phyloP scores from a whole-genome alignment of 2,888 invertebrate genomes.

The Fragum fragum region DNA sequence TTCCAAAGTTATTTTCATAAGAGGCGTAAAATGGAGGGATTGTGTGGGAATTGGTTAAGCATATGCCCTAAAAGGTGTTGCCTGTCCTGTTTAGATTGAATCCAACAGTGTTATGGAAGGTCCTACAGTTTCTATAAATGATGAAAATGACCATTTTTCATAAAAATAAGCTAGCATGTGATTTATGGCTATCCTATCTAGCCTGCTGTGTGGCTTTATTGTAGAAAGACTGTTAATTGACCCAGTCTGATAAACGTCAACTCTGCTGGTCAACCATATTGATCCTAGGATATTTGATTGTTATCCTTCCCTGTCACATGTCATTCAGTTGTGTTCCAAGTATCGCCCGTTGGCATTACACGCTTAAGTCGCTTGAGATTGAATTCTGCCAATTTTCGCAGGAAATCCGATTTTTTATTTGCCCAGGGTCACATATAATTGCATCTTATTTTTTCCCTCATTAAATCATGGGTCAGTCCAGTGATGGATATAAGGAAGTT shows the following conservation, averaged over 20 bases:
- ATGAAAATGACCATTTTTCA: too few relatives aligned
- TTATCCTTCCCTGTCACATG: slow-evolving; percentile 3
- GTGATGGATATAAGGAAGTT: too few relatives aligned
- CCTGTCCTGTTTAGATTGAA: too few relatives aligned
- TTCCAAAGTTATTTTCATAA: too few relatives aligned
- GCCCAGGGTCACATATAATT: slow-evolving; percentile 4
- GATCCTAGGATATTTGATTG: slow-evolving; percentile 23
- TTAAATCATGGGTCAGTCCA: not conserved
- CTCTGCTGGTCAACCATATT: slow-evolving; percentile 17
- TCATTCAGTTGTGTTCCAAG: slow-evolving; percentile 19
- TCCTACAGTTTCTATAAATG: too few relatives aligned
- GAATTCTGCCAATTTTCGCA: slow-evolving; percentile 23
- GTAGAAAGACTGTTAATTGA: not conserved
- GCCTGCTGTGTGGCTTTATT: too few relatives aligned
- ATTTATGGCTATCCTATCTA: too few relatives aligned
- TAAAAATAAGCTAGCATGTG: too few relatives aligned
- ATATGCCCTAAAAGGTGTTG: too few relatives aligned
- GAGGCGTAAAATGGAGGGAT: too few relatives aligned
- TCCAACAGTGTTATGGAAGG: too few relatives aligned
- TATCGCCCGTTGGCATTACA: slow-evolving; percentile 20
- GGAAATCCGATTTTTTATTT: slow-evolving; percentile 27
- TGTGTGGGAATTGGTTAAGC: too few relatives aligned
- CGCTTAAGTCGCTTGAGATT: slow-evolving; percentile 25
- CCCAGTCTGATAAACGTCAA: not conserved
- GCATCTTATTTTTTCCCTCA: slow-evolving; percentile 2